These are phyloP conservation scores for Todiramphus chloris DNA, from an alignment of 2,113 vertebrate species.

Conservation along the genomic window DNA sequence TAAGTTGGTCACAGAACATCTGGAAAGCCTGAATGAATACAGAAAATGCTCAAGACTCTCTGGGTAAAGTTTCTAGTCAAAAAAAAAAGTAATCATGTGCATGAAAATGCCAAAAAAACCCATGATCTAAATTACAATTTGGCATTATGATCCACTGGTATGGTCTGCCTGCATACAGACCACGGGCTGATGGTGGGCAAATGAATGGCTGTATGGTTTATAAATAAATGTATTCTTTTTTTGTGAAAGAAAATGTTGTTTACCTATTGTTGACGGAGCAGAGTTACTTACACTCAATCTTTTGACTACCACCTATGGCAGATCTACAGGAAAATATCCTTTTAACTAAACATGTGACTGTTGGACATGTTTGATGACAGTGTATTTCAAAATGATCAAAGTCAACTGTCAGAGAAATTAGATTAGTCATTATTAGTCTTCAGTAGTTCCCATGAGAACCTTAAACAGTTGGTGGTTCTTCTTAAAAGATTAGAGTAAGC, in stretches of 20 bases:
- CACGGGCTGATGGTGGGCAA: neutral
- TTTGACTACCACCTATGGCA: neutral
- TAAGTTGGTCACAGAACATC: neutral
- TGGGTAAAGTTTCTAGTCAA: neutral
- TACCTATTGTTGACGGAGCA: neutral
- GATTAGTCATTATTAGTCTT: slow-evolving; percentile 31
- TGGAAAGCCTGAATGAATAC: neutral
- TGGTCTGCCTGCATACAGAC: neutral
- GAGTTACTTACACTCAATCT: neutral
- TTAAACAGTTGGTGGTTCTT: slow-evolving; percentile 36
- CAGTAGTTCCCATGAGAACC: slow-evolving; percentile 60
- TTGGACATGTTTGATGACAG: slow-evolving; percentile 41
- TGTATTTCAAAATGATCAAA: slow-evolving; percentile 51
- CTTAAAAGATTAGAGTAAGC: slow-evolving; percentile 62
- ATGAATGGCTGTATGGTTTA: neutral
- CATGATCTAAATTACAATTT: neutral
- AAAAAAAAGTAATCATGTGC: neutral
- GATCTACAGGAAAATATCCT: neutral
- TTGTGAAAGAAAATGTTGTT: neutral
- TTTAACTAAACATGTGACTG: slow-evolving; percentile 56
- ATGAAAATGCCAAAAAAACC: neutral
- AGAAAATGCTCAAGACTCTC: neutral
- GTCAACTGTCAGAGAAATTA: slow-evolving; percentile 51
- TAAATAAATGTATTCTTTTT: neutral
- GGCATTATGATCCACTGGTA: neutral